Evolutionary conservation across 2,888 invertebrate genomes (phyloP).

Genomic region (Xestia ashworthii): DNA sequence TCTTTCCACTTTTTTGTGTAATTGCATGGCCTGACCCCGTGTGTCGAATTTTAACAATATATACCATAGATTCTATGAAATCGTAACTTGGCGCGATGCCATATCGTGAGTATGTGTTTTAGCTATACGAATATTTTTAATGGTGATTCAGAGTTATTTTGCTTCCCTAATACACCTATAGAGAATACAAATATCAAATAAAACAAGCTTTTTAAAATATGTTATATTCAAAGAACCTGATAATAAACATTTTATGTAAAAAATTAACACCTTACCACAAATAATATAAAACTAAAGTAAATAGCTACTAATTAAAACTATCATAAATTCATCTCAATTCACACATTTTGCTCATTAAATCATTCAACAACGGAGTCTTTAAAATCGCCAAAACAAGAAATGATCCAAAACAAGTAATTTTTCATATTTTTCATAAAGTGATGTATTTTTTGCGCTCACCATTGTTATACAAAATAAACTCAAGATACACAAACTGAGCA

Average conservation of each 20-base stretch:
- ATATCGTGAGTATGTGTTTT: not conserved
- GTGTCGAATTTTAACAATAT: too few species aligned
- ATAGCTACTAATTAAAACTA: conserved; percentile 75
- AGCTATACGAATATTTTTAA: not conserved
- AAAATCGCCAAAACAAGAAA: too few species aligned
- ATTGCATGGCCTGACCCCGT: too few species aligned
- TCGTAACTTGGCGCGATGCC: not conserved
- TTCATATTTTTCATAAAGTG: too few species aligned
- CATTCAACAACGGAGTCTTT: too few species aligned
- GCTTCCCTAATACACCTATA: not conserved
- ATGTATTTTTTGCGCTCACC: too few species aligned
- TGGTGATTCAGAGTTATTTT: not conserved
- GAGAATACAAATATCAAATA: conserved; percentile 14
- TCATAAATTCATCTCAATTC: conserved; percentile 60
- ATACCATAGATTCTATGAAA: not conserved
- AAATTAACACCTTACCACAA: conserved; percentile 69
- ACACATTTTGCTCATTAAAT: conserved; percentile 50
- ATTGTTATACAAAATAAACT: too few species aligned
- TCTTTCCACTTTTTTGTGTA: too few species aligned
- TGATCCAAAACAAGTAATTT: too few species aligned
- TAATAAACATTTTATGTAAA: conserved; percentile 73
- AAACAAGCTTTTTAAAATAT: conserved; percentile 49
- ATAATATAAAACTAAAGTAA: conserved; percentile 82
- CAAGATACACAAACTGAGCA: too few species aligned
- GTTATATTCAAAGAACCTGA: conserved; percentile 82